Percentiles rank a stretch among this genome's conserved stretches.
These are phyloP conservation scores for Macrophya alboannulata DNA, from an alignment of 2,888 invertebrate genomes.

Conservation along the genomic window DNA sequence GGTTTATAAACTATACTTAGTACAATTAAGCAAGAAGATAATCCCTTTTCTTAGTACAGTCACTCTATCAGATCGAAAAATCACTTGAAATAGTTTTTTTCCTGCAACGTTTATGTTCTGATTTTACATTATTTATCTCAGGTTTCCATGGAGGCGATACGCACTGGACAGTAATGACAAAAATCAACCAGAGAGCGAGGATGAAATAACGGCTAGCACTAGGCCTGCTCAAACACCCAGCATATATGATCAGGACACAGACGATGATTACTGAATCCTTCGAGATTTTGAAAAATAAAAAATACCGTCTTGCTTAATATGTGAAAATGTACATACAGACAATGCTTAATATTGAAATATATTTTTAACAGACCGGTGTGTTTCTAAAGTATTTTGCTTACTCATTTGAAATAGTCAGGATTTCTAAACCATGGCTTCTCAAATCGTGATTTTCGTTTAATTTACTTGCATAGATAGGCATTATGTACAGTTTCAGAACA, in stretches of 20 bases:
- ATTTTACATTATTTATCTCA: slow-evolving; percentile 59
- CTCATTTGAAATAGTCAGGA: background rate
- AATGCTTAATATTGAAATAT: background rate
- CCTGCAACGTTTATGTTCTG: background rate
- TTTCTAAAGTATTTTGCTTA: background rate
- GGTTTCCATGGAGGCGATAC: slow-evolving; percentile 77
- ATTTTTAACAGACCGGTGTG: background rate
- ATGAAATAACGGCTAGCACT: slow-evolving; percentile 71
- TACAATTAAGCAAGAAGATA: background rate
- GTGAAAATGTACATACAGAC: background rate
- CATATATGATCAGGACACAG: slow-evolving; percentile 72
- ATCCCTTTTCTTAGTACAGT: too few species aligned
- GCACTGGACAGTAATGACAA: slow-evolving; percentile 71
- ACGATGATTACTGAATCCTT: slow-evolving; percentile 52
- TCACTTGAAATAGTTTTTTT: background rate
- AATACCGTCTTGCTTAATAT: background rate
- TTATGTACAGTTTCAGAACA: background rate
- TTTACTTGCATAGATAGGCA: background rate
- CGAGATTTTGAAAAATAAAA: background rate
- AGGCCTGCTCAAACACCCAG: slow-evolving; percentile 63
- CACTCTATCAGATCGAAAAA: background rate
- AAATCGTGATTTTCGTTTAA: background rate
- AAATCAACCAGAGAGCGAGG: slow-evolving; percentile 74
- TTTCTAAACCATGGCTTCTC: background rate
- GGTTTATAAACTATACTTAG: background rate